Evolutionary conservation across 2,797 vertebrate genomes (phyloP).

Genomic region (Yasuhikotakia modesta): DNA sequence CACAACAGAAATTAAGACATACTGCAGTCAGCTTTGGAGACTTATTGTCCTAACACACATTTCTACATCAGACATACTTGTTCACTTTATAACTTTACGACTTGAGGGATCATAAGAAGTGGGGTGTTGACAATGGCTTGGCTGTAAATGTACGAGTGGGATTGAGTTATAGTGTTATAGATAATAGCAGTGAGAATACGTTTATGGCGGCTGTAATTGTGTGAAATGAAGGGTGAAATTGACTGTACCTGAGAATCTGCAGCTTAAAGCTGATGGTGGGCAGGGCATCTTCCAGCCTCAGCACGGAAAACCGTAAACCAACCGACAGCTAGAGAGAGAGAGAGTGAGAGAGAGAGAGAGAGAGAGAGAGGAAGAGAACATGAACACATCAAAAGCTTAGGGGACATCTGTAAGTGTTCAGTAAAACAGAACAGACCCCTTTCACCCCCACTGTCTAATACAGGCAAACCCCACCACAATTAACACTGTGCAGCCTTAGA

Average conservation of each 20-base stretch:
- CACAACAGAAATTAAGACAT: background rate
- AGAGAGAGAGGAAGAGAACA: constrained; percentile 36
- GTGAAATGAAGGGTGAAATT: constrained; percentile 31
- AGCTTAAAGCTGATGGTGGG: constrained; percentile 88
- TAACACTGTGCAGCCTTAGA: constrained; percentile 41
- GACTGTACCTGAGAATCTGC: constrained; percentile 89
- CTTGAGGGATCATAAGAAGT: constrained; percentile 25
- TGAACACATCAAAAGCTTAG: constrained; percentile 64
- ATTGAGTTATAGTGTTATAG: background rate
- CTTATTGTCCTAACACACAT: background rate
- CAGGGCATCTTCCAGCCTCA: constrained; percentile 85
- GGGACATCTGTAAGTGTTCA: constrained; percentile 59
- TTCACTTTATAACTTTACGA: constrained; percentile 15
- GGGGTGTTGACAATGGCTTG: constrained; percentile 31
- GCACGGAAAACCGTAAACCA: constrained; percentile 92
- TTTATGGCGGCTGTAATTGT: constrained; percentile 17
- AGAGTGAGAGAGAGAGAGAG: constrained; percentile 34
- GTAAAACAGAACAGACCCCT: constrained; percentile 58
- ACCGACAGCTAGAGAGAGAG: constrained; percentile 81
- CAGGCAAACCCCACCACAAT: constrained; percentile 39
- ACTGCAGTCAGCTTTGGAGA: background rate
- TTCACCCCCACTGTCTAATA: constrained; percentile 34
- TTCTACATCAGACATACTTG: constrained; percentile 10
- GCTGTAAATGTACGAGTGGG: background rate
- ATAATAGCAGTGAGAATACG: constrained; percentile 13